Conservation (phyloP, 2,113 vertebrate species). For the Tilapia sparmanii region DNA sequence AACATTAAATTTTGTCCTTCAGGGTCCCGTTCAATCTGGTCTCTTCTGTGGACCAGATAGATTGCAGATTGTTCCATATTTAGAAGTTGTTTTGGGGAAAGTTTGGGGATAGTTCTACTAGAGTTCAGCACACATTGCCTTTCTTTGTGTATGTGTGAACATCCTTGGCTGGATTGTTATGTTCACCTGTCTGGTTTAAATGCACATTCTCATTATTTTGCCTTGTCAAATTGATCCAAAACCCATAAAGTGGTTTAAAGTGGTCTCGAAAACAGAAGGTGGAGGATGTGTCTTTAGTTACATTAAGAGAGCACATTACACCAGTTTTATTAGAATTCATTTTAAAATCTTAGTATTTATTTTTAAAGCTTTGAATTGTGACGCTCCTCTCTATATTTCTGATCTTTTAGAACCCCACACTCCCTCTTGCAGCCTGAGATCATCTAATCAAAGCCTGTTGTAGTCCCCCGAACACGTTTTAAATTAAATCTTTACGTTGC, state of each 20-base stretch:
- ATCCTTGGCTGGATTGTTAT: not conserved
- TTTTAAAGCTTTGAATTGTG: not conserved
- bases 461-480: not conserved
- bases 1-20: rapidly evolving
- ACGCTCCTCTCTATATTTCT: not conserved
- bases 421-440: not conserved
- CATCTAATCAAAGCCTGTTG: not conserved
- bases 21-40: rapidly evolving
- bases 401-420: not conserved
- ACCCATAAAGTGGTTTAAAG: not conserved
- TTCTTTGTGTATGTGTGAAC: not conserved
- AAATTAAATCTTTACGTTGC: not conserved
- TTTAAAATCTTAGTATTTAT: rapidly evolving
- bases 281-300: not conserved
- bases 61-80: not conserved
- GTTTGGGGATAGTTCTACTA: not conserved
- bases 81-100: rapidly evolving
- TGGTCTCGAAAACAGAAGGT: not conserved
- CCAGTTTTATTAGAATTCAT: not conserved
- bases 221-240: not conserved
- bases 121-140: not conserved
- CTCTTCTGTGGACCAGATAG: not conserved
- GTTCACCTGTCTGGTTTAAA: not conserved
- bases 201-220: not conserved
- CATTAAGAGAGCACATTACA: rapidly evolving